phyloP scores from a whole-genome alignment of 1,140 invertebrate species.

The Drusus annulatus region DNA sequence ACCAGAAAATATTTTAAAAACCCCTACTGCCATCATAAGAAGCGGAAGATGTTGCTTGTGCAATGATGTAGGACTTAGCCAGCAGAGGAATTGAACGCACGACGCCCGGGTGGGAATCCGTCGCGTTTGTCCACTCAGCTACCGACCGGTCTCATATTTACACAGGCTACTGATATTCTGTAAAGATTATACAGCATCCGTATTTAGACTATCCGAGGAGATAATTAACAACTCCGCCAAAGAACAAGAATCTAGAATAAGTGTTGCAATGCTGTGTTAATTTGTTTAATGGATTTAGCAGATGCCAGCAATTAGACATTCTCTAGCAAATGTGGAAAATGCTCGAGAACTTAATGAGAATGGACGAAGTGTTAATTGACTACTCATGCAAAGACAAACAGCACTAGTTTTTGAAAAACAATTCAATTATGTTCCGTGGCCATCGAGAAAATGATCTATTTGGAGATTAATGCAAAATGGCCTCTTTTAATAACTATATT shows the following conservation, averaged over 20 bases:
- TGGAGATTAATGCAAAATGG: background rate
- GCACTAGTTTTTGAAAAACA: background rate
- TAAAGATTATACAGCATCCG: background rate
- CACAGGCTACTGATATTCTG: background rate
- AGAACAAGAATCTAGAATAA: background rate
- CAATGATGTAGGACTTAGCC: no score
- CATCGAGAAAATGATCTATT: background rate
- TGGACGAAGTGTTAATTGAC: background rate
- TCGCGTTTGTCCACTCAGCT: no score
- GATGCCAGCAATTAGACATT: conserved; percentile 33
- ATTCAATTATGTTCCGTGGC: background rate
- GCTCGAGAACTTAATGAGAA: no score
- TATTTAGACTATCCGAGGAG: no score
- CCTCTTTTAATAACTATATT: no score
- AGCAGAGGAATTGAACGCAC: no score
- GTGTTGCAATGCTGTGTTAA: background rate
- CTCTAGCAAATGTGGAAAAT: conserved; percentile 27
- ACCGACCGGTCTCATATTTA: no score
- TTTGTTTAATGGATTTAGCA: conserved; percentile 15
- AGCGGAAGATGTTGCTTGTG: no score
- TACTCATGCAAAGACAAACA: background rate
- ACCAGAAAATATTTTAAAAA: no score
- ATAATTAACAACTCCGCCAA: no score
- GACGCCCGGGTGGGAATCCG: no score
- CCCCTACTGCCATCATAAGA: no score